Conservation (phyloP, 2,113 vertebrate genomes). For the Amia ocellicauda region DNA sequence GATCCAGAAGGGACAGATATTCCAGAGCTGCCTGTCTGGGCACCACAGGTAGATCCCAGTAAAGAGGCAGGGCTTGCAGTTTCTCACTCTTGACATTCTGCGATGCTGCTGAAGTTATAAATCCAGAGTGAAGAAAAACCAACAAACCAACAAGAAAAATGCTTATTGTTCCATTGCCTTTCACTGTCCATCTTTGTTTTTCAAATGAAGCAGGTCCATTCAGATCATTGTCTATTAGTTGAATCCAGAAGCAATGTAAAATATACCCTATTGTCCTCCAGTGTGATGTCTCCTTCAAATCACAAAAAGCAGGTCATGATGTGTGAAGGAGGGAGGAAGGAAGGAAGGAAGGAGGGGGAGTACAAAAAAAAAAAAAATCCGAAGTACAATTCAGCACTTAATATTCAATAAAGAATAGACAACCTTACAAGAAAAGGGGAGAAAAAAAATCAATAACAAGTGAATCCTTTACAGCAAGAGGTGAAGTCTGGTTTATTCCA, state of each 20-base stretch:
- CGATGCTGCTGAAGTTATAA: too few species aligned
- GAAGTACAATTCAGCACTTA: constrained; percentile 43
- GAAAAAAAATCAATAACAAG: neutral
- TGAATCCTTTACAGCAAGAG: constrained; percentile 46
- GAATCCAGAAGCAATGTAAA: too few species aligned
- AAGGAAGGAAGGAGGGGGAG: constrained; percentile 12
- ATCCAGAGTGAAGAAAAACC: neutral
- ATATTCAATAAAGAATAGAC: constrained; percentile 39
- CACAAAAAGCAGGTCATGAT: neutral
- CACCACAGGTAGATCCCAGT: too few species aligned
- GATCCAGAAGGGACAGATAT: constrained; percentile 20
- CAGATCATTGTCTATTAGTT: too few species aligned
- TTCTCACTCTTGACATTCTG: too few species aligned
- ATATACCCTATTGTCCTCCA: constrained; percentile 33
- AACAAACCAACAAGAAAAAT: constrained; percentile 10
- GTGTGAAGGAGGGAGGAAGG: constrained; percentile 25
- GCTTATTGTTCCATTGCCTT: constrained; percentile 6
- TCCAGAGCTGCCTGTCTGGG: too few species aligned
- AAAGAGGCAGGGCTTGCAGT: too few species aligned
- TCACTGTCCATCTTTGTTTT: constrained; percentile 13
- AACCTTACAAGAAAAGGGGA: constrained; percentile 42
- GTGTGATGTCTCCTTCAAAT: constrained; percentile 29
- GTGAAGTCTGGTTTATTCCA: constrained; percentile 43
- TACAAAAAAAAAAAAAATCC: constrained; percentile 38
- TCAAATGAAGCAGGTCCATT: too few species aligned